Evolutionary conservation across 2,888 invertebrate genomes (phyloP).

Genomic region (Endotricha flammealis): DNA sequence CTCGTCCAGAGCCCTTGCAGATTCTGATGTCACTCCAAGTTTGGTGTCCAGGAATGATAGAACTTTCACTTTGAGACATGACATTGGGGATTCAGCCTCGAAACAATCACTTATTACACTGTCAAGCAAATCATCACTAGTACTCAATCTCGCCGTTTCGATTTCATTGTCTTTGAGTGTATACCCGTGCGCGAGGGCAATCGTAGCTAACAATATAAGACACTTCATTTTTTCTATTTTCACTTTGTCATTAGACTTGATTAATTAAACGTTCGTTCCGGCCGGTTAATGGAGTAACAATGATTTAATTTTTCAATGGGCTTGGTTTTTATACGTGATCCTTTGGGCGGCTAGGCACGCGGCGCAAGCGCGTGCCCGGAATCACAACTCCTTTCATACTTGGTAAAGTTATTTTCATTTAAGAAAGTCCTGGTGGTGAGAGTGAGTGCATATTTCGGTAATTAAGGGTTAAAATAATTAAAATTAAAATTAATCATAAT

Average conservation of each 20-base stretch:
- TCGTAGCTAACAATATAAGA: conserved; percentile 72
- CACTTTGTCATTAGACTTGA: conserved; percentile 66
- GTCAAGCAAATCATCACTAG: conserved; percentile 83
- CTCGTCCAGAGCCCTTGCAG: conserved; percentile 79
- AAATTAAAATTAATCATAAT: no score
- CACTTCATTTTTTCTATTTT: conserved; percentile 65
- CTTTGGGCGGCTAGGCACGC: conserved; percentile 76
- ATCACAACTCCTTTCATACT: conserved; percentile 59
- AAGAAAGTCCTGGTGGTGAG: conserved; percentile 73
- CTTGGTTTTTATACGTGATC: conserved; percentile 82
- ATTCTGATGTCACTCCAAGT: conserved; percentile 80
- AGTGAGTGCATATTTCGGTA: conserved; percentile 45
- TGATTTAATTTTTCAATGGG: conserved; percentile 80
- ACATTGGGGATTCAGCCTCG: conserved; percentile 80
- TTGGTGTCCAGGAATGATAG: conserved; percentile 86
- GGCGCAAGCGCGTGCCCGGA: conserved; percentile 47
- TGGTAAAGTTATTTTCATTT: conserved; percentile 71
- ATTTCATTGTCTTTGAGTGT: conserved; percentile 78
- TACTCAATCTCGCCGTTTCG: conserved; percentile 75
- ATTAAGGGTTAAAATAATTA: neutral
- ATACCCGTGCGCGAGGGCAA: conserved; percentile 65
- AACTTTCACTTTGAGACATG: conserved; percentile 87
- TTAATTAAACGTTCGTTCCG: conserved; percentile 68
- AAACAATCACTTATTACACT: conserved; percentile 86
- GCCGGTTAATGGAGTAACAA: conserved; percentile 73